phyloP scores from a whole-genome alignment of 2,888 invertebrate species.

The Tillus elongatus region DNA sequence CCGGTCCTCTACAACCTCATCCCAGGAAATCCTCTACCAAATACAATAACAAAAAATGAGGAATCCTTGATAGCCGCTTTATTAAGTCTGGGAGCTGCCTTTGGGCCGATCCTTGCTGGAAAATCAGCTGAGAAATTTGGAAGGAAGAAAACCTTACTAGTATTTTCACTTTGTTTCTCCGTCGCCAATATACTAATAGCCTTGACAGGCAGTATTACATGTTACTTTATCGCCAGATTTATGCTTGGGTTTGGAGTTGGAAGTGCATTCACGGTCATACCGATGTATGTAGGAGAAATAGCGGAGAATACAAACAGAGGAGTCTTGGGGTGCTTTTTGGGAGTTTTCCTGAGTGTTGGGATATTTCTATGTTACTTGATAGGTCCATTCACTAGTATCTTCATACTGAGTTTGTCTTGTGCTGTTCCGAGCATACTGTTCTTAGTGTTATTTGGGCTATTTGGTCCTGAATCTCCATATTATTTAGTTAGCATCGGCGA shows the following conservation, averaged over 20 bases:
- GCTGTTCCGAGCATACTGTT: slow-evolving; percentile 21
- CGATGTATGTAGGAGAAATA: slow-evolving; percentile 81
- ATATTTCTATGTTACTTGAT: slow-evolving; percentile 21
- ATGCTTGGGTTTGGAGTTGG: slow-evolving; percentile 58
- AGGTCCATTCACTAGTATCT: slow-evolving; percentile 24
- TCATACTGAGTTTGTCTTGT: slow-evolving; percentile 20
- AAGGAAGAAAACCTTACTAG: slow-evolving; percentile 56
- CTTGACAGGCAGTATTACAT: slow-evolving; percentile 19
- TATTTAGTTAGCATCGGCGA: slow-evolving; percentile 24
- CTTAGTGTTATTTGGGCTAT: slow-evolving; percentile 21
- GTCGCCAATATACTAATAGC: slow-evolving; percentile 35
- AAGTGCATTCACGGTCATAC: slow-evolving; percentile 60
- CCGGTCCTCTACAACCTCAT: slow-evolving; percentile 21
- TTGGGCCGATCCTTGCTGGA: slow-evolving; percentile 25
- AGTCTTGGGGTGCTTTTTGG: slow-evolving; percentile 47
- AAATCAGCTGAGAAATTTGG: slow-evolving; percentile 38
- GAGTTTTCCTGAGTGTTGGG: slow-evolving; percentile 18
- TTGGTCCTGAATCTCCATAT: slow-evolving; percentile 26
- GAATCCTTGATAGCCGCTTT: slow-evolving; percentile 27
- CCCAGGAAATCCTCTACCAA: slow-evolving; percentile 22
- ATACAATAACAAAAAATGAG: slow-evolving; percentile 20
- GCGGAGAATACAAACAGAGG: slow-evolving; percentile 71
- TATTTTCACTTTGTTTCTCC: slow-evolving; percentile 54
- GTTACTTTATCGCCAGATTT: slow-evolving; percentile 48
- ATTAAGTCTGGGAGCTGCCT: slow-evolving; percentile 23